phyloP scores from a whole-genome alignment of 37 sponge, comb jelly and placozoan genomes.

The Bolinopsis microptera region DNA sequence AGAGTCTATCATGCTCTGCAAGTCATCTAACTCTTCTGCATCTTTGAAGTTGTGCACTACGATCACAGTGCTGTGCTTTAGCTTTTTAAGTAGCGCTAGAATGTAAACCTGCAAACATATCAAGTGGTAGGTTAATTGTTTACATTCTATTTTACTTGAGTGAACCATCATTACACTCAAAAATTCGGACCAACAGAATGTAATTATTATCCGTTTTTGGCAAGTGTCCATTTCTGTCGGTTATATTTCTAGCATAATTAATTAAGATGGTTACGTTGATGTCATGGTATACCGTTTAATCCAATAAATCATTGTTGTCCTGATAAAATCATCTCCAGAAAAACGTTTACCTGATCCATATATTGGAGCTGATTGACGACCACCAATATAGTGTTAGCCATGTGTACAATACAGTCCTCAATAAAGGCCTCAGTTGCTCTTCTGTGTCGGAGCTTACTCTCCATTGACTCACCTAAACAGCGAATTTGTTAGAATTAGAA shows the following conservation, averaged over 20 bases:
- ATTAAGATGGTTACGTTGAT: too few relatives aligned
- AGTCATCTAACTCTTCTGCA: constrained; percentile 51
- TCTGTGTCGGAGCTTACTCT: constrained; percentile 42
- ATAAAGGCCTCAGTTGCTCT: constrained; percentile 61
- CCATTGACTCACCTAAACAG: constrained; percentile 64
- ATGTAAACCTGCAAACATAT: constrained; percentile 34
- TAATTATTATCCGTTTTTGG: too few relatives aligned
- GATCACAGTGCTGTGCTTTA: constrained; percentile 63
- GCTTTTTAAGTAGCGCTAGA: constrained; percentile 55
- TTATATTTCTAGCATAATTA: too few relatives aligned
- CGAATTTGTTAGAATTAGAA: too few relatives aligned
- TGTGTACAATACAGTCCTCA: constrained; percentile 65
- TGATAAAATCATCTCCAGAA: too few relatives aligned
- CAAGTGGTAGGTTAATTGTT: too few relatives aligned
- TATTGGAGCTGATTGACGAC: constrained; percentile 57
- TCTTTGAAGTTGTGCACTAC: constrained; percentile 64
- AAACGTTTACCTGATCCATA: constrained; percentile 52
- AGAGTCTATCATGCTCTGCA: constrained; percentile 64
- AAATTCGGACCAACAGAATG: too few relatives aligned
- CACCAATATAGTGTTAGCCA: constrained; percentile 58
- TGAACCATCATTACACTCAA: too few relatives aligned
- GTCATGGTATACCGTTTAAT: too few relatives aligned
- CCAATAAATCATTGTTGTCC: too few relatives aligned
- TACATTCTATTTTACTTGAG: too few relatives aligned
- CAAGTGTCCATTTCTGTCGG: too few relatives aligned